Base-by-base conservation (phyloP, 2,797 vertebrate genomes). In the Acanthiza pusilla region DNA sequence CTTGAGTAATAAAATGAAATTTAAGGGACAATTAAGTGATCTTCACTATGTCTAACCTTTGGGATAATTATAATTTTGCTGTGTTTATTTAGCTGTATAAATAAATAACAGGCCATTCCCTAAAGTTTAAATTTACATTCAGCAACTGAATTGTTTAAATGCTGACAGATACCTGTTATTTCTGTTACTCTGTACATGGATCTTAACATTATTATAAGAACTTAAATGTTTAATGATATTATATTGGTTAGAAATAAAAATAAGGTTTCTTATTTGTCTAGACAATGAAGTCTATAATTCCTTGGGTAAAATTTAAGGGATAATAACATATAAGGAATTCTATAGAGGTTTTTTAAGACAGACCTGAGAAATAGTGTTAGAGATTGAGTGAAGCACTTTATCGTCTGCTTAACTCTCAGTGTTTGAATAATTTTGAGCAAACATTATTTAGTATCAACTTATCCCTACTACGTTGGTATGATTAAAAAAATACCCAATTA, bases 11-110 rank as follows among this genome's bases (percentile, higher is more conserved):
- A 81, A 91, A 91, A 66, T 58, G 10, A 91, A 89, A 92, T 89
- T 61, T 87, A 70, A 92, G 45, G 40, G 51, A 73, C 47, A 89
- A 91, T 93, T 87, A 91, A 66, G 27, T 91, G 77, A 91, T 84
- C 70, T 84, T 81, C 66, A 74, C 45, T 78, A 57, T 53, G 18
- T 74, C 29, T 63, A 94, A 81, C 89, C 66, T 76, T 81, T 91
- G 66, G 17, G 22, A 93, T 63, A 80, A 89, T 76, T 89, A 70
- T 23, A 4, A 72, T 75, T 91, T 81, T 47, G 20, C 25, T 62
- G 26, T 20, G 4, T 1, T 30, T 68, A 86, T 92, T 53, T 38
- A 73, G 13, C 47, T 78, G 50, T 78, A 84, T 83, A 74, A 88
- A 80, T 85, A 94, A 93, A 93, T 89, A 88, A 73, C 54, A 50